These are phyloP conservation scores for Carollia perspicillata DNA, from an alignment of 2,113 vertebrate genomes.

Conservation along the genomic window DNA sequence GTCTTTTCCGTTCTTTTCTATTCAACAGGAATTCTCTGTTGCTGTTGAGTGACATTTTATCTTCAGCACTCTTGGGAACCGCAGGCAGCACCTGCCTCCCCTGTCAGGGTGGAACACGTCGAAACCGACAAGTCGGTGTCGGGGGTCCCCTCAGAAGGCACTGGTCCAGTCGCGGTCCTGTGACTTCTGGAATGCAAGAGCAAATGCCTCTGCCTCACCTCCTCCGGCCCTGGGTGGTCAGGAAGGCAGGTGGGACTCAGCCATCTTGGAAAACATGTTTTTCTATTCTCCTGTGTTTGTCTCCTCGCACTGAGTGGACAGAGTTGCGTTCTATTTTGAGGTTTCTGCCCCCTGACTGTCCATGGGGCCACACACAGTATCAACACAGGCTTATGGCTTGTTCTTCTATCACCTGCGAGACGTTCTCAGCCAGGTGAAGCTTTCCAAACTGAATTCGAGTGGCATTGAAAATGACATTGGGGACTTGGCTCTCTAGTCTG, in stretches of 20 bases:
- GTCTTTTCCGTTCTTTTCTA: not conserved
- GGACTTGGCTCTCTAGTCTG: not conserved
- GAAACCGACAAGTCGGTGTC: not conserved
- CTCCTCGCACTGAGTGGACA: not conserved
- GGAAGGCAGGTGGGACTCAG: not conserved
- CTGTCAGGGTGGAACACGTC: no score
- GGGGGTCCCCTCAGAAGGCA: not conserved
- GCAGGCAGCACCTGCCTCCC: not conserved
- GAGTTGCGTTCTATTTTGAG: not conserved
- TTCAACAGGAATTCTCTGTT: not conserved
- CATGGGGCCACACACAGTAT: rapidly evolving
- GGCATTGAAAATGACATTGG: not conserved
- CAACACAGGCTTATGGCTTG: not conserved
- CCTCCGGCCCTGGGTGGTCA: rapidly evolving
- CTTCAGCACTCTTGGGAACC: not conserved
- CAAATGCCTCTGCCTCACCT: not conserved
- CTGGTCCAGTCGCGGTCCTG: not conserved
- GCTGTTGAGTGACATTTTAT: not conserved
- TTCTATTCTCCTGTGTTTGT: rapidly evolving
- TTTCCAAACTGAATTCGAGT: not conserved
- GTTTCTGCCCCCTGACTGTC: not conserved
- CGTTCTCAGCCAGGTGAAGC: not conserved
- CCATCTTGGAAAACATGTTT: rapidly evolving
- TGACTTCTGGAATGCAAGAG: not conserved
- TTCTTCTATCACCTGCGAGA: not conserved